Evolutionary conservation across 2,888 invertebrate genomes (phyloP).

Genomic region (Cheilosia soror): DNA sequence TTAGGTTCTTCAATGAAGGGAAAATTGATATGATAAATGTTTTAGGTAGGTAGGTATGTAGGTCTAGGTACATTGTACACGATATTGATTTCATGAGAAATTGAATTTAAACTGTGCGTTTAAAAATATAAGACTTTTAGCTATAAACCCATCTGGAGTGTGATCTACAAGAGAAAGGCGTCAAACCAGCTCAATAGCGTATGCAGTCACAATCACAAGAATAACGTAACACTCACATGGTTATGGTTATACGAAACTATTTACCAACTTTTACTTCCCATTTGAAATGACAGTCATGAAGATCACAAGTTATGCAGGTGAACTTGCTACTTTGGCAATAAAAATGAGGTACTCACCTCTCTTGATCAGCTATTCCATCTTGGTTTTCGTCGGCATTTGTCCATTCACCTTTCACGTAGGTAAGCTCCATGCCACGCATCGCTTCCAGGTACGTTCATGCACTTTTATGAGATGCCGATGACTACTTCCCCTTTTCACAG

Average conservation of each 20-base stretch:
- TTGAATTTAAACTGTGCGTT: too few species aligned
- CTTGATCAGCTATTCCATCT: not conserved
- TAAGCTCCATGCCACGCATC: not conserved
- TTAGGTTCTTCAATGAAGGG: not conserved
- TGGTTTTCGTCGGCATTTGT: not conserved
- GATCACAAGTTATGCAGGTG: not conserved
- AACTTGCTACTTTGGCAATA: conserved; percentile 3
- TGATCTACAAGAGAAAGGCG: too few species aligned
- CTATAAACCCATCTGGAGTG: too few species aligned
- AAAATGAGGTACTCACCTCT: not conserved
- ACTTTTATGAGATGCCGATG: not conserved
- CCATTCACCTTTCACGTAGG: conserved; percentile 3
- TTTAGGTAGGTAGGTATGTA: too few species aligned
- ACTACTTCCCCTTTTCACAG: not conserved
- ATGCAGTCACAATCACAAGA: too few species aligned
- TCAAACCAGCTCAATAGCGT: too few species aligned
- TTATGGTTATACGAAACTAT: not conserved
- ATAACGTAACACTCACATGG: too few species aligned
- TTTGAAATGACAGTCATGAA: not conserved
- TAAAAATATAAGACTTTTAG: too few species aligned
- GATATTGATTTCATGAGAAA: too few species aligned
- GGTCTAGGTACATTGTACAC: too few species aligned
- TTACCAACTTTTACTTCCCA: conserved; percentile 10
- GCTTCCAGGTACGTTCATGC: not conserved
- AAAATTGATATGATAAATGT: too few species aligned